phyloP scores from a whole-genome alignment of 2,113 vertebrate species.

The Scytalopus superciliaris region DNA sequence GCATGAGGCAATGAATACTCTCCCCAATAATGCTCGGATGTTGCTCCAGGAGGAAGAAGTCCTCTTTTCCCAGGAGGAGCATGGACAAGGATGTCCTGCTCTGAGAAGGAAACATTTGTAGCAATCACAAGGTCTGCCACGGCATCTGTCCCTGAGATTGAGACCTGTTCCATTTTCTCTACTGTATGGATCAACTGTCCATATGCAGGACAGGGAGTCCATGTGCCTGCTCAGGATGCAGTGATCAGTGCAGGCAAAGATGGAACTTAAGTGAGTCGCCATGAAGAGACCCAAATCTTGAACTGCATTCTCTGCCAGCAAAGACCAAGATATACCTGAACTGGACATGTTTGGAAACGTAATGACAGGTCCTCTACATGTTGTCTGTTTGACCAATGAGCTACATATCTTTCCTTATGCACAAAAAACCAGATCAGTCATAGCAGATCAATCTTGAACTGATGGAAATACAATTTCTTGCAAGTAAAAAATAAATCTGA shows the following conservation, averaged over 20 bases:
- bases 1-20: neutral
- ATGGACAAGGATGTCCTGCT: neutral
- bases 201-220: neutral
- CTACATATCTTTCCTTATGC: neutral
- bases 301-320: neutral
- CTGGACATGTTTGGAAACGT: neutral
- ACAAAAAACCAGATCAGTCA: neutral
- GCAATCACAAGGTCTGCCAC: neutral
- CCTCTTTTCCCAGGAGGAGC: neutral
- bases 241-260: neutral
- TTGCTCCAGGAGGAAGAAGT: neutral
- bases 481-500: neutral
- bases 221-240: neutral
- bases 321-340: neutral
- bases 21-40: neutral
- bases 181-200: neutral
- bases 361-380: neutral
- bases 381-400: neutral
- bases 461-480: neutral
- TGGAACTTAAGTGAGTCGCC: neutral
- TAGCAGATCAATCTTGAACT: neutral
- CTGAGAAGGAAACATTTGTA: neutral
- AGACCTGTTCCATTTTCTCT: neutral
- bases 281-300: neutral
- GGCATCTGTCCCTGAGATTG: neutral